Percentiles rank a stretch among this genome's conserved stretches.
Evolutionary conservation across 1,140 invertebrate genomes (phyloP).

Genomic region (Zaprionus camerounensis): DNA sequence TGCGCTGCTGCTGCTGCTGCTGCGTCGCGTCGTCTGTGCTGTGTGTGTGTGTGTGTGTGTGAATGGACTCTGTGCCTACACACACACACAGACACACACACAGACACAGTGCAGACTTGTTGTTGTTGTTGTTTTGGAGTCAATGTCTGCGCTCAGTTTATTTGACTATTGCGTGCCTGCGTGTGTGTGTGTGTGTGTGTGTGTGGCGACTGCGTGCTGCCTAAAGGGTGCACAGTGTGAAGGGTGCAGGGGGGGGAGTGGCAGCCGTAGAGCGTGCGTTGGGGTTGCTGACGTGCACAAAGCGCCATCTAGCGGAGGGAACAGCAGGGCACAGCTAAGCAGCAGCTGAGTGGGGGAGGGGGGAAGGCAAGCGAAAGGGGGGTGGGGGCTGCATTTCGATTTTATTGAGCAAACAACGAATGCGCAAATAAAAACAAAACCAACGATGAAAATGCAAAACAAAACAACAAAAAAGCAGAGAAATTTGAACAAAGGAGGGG

Average conservation of each 20-base stretch:
- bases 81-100: conserved; percentile 27
- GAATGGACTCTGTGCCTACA: conserved; percentile 11
- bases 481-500: background rate
- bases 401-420: conserved; percentile 84
- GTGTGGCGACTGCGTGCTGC: conserved; percentile 73
- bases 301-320: background rate
- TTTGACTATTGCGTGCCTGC: conserved; percentile 60
- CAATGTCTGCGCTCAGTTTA: conserved; percentile 70
- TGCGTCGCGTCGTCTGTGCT: conserved; percentile 47
- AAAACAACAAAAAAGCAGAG: conserved; percentile 49
- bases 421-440: conserved; percentile 82
- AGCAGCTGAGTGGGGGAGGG: too few relatives aligned
- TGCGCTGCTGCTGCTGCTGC: conserved; percentile 23
- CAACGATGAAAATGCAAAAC: conserved; percentile 73
- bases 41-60: conserved; percentile 15
- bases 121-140: conserved; percentile 61
- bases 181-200: conserved; percentile 42
- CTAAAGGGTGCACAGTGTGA: conserved; percentile 17
- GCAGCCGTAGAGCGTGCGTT: background rate
- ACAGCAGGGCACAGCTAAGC: too few relatives aligned
- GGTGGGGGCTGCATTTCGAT: conserved; percentile 70
- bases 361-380: background rate
- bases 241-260: background rate
- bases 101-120: conserved; percentile 2
- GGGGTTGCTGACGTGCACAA: background rate